These are phyloP conservation scores for Aspidiotus destructor DNA, from an alignment of 2,888 invertebrate species.

Conservation along the genomic window DNA sequence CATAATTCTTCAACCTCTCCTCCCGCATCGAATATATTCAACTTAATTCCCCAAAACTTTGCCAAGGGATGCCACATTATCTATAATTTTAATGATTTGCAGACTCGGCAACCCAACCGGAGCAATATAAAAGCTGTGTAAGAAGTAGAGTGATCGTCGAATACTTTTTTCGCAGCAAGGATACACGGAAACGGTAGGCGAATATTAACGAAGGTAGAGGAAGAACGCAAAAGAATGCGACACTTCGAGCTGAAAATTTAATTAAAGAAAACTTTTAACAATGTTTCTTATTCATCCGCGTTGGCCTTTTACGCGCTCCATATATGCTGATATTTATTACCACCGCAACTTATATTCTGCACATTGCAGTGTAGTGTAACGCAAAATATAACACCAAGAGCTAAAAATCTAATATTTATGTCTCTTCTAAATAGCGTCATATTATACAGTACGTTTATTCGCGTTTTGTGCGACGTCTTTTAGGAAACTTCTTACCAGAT, in stretches of 20 bases:
- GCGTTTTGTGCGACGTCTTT: slow-evolving; percentile 26
- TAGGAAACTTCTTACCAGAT: slow-evolving; percentile 17
- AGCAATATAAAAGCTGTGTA: not conserved
- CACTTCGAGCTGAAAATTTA: slow-evolving; percentile 30
- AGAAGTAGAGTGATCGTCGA: not conserved
- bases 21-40: too few relatives aligned
- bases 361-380: not conserved
- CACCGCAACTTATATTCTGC: slow-evolving; percentile 15
- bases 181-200: not conserved
- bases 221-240: slow-evolving; percentile 28
- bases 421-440: slow-evolving; percentile 15
- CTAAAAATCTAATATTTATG: slow-evolving; percentile 28
- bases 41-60: too few relatives aligned
- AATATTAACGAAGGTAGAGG: not conserved
- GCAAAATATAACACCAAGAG: slow-evolving; percentile 5
- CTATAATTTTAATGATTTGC: too few relatives aligned
- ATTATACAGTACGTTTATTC: slow-evolving; percentile 24
- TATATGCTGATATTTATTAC: slow-evolving; percentile 32
- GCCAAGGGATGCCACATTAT: too few relatives aligned
- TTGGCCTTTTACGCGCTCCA: slow-evolving; percentile 24
- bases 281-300: slow-evolving; percentile 20
- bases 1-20: too few relatives aligned
- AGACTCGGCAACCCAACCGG: not conserved
- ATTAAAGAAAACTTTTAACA: slow-evolving; percentile 31
- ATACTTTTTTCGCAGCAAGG: not conserved